Base-by-base conservation (phyloP, 2,797 vertebrate genomes). In the Eremophila alpestris region DNA sequence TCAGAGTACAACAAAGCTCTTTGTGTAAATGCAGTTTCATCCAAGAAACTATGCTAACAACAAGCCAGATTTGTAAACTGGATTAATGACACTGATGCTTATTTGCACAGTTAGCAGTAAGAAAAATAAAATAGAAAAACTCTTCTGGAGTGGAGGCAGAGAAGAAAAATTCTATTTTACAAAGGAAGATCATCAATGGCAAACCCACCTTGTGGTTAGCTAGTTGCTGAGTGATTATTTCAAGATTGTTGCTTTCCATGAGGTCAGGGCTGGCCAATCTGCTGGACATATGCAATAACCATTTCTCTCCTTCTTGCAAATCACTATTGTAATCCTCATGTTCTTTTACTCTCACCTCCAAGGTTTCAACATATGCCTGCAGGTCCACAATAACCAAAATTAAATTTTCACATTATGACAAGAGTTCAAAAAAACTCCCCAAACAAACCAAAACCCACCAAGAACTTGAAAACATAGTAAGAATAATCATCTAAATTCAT, bases 241-340 rank as follows among this genome's bases (percentile, higher is more conserved):
- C 99, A 64, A 99, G 97, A 94, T 90, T 99, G 68, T 97, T 97
- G 12, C 96, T 98, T 93, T 99, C 98, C 87, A 98, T 96, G 26
- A 99, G 98, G 87, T 99, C 99, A 29, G 99, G 98, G 15, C 98
- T 98, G 95, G 99, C 98, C 98, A 99, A 98, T 88, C 99, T 98
- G 97, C 98, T 98, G 24, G 99, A 99, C 99, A 99, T 99, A 96
- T 99, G 99, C 41, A 99, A 97, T 73, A 99, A 98, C 99, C 99
- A 99, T 69, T 98, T 99, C 74, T 99, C 99, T 21, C 99, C 98
- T 94, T 99, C 99, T 96, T 99, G 99, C n/a, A 99, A 98, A 89
- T 99, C 98, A 22, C 97, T 98, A 38, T 99, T 99, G 93, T 99
- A 99, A 38, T 97, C 97, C 93, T 99, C 99, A 43, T 99, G 99